Conservation (phyloP, 2,113 vertebrate species). For the Apistogramma diplotaenia region DNA sequence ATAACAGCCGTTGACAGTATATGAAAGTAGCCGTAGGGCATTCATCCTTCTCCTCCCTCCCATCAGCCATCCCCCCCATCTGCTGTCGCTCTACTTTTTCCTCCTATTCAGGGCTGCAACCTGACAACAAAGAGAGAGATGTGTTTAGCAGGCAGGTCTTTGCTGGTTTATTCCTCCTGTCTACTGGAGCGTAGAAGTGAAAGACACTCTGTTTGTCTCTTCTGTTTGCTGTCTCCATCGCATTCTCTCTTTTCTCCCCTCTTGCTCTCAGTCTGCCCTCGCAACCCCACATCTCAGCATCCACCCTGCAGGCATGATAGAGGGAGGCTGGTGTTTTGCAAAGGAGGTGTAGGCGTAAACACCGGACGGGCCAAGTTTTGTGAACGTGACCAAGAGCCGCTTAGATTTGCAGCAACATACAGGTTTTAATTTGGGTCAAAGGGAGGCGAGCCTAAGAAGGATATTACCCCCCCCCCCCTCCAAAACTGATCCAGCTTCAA, state of each 20-base stretch:
- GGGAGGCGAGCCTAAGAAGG: conserved; percentile 51
- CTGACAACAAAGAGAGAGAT: conserved; percentile 71
- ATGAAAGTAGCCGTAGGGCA: conserved; percentile 68
- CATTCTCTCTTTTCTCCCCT: not conserved
- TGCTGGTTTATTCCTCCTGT: conserved; percentile 62
- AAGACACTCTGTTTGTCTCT: conserved; percentile 65
- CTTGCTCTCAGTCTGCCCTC: not conserved
- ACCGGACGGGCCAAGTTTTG: conserved; percentile 53
- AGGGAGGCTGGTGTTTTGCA: conserved; percentile 30
- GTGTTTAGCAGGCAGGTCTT: conserved; percentile 70
- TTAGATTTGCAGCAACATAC: conserved; percentile 42
- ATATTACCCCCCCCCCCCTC: conserved; percentile 16
- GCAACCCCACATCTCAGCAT: conserved; percentile 6
- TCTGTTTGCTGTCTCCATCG: conserved; percentile 50
- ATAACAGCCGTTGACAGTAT: conserved; percentile 63
- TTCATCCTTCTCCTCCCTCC: conserved; percentile 44
- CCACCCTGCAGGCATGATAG: conserved; percentile 25
- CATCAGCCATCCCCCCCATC: conserved; percentile 22
- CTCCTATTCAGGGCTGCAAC: conserved; percentile 58
- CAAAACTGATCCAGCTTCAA: conserved; percentile 40
- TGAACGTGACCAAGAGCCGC: conserved; percentile 52
- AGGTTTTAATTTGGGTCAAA: conserved; percentile 63
- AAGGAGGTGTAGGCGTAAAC: conserved; percentile 44
- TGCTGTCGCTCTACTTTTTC: conserved; percentile 55
- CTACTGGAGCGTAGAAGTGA: conserved; percentile 60